phyloP scores from a whole-genome alignment of 2,888 invertebrate species.

The Megastigmus dorsalis region DNA sequence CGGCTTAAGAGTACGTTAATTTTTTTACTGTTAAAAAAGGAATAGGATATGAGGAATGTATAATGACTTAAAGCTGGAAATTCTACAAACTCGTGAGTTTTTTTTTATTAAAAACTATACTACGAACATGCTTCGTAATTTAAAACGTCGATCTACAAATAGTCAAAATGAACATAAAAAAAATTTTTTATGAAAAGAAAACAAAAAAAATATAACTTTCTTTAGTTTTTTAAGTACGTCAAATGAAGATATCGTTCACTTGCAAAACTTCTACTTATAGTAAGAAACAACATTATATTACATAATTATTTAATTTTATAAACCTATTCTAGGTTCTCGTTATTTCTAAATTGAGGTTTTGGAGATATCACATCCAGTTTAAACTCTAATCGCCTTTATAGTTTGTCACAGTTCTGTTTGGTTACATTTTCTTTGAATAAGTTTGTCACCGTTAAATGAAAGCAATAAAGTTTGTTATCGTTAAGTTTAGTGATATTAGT shows the following conservation, averaged over 20 bases:
- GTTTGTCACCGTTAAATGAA: conserved; percentile 35
- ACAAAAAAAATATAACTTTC: conserved; percentile 42
- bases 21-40: conserved; percentile 14
- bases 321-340: conserved; percentile 34
- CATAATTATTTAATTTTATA: conserved; percentile 38
- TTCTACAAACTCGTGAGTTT: conserved; percentile 52
- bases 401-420: conserved; percentile 28
- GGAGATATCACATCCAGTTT: conserved; percentile 50
- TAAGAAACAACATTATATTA: conserved; percentile 50
- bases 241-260: conserved; percentile 25
- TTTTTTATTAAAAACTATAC: conserved; percentile 52
- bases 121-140: conserved; percentile 51
- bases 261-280: conserved; percentile 40
- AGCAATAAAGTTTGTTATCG: conserved; percentile 33
- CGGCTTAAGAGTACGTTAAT: not conserved
- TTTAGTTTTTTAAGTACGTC: conserved; percentile 39
- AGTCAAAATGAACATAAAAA: conserved; percentile 48
- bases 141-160: conserved; percentile 42
- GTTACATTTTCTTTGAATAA: conserved; percentile 26
- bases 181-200: conserved; percentile 38
- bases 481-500: conserved; percentile 31
- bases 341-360: conserved; percentile 44
- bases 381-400: conserved; percentile 36
- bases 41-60: conserved; percentile 33
- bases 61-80: conserved; percentile 48